These are phyloP conservation scores for Diogma glabrata DNA, from an alignment of 2,888 invertebrate species.

Conservation along the genomic window DNA sequence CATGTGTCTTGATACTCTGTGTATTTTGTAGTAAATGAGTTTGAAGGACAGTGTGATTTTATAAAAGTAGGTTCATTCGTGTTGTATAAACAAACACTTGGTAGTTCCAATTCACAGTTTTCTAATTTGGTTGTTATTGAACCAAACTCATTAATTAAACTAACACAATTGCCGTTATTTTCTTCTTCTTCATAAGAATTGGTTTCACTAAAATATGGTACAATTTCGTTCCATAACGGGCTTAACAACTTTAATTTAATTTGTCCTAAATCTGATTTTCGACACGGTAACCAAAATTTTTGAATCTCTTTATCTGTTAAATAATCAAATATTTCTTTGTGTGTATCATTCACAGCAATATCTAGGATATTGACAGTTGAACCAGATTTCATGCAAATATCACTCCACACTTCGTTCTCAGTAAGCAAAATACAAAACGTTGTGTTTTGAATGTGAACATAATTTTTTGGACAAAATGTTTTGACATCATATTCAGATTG, in stretches of 20 bases:
- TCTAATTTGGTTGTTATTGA: too few relatives aligned
- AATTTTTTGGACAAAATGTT: too few relatives aligned
- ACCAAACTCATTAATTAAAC: not conserved
- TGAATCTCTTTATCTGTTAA: not conserved
- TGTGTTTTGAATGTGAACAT: not conserved
- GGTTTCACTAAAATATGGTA: too few relatives aligned
- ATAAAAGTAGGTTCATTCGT: not conserved
- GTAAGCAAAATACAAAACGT: conserved; percentile 3
- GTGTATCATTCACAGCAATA: too few relatives aligned
- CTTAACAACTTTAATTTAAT: not conserved
- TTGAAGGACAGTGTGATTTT: not conserved
- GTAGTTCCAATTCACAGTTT: not conserved
- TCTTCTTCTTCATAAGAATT: too few relatives aligned
- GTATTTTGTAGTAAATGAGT: not conserved
- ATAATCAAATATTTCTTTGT: conserved; percentile 1
- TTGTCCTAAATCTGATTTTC: not conserved
- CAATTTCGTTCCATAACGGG: not conserved
- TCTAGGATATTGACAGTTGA: too few relatives aligned
- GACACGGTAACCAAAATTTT: conserved; percentile 4
- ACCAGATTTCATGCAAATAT: not conserved
- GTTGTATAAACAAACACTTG: not conserved
- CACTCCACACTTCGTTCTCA: not conserved
- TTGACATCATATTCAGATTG: too few relatives aligned
- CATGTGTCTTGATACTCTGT: not conserved
- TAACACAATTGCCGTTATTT: not conserved